A percentile compares a stretch with the other conserved stretches of the same genome.
These are phyloP conservation scores for Leuctra nigra DNA, from an alignment of 2,888 invertebrate genomes.

Conservation along the genomic window DNA sequence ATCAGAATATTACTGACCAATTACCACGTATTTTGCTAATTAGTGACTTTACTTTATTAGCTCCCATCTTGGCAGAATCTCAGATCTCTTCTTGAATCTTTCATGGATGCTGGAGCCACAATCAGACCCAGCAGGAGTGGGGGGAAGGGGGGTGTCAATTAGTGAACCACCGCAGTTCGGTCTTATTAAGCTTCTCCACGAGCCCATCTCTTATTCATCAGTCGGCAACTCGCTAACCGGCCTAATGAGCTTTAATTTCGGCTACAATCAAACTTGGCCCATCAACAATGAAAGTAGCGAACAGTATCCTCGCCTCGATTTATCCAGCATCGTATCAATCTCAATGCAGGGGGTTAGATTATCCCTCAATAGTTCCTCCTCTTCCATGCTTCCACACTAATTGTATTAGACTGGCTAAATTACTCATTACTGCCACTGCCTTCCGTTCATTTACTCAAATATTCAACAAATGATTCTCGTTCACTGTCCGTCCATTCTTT, in stretches of 20 bases:
- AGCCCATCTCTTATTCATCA: no score
- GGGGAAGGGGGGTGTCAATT: no score
- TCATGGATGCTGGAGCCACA: no score
- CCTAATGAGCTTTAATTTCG: conserved; percentile 15
- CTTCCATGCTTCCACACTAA: conserved; percentile 22
- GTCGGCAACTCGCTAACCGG: no score
- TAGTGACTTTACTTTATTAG: no score
- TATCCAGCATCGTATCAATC: conserved; percentile 7
- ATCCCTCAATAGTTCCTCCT: conserved; percentile 17
- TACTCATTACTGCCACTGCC: conserved; percentile 10
- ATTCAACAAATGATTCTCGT: conserved; percentile 11
- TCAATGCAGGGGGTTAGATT: conserved; percentile 1
- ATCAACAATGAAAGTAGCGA: conserved; percentile 3
- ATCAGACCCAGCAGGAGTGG: no score
- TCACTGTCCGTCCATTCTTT: conserved; percentile 20
- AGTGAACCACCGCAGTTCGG: no score
- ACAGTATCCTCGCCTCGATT: not conserved
- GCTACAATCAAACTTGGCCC: conserved; percentile 15
- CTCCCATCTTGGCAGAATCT: no score
- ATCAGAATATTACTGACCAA: no score
- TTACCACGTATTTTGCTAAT: no score
- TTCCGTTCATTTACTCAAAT: conserved; percentile 16
- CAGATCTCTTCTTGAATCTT: no score
- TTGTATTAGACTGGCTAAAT: conserved; percentile 3
- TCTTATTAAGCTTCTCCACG: no score